phyloP scores from a whole-genome alignment of 2,888 invertebrate genomes.

The Diaperis boleti region DNA sequence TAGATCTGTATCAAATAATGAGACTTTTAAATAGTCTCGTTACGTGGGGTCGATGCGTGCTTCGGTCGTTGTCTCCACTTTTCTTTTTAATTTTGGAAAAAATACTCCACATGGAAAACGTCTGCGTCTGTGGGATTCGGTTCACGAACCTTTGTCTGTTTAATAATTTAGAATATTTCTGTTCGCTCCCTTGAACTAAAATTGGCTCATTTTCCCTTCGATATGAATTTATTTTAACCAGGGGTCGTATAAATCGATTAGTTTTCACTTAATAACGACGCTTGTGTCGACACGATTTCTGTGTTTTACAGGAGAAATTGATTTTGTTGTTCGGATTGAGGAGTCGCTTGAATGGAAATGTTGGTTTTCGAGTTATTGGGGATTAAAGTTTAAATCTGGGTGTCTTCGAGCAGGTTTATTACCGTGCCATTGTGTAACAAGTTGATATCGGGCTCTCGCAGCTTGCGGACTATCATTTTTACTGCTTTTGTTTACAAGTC shows the following conservation, averaged over 20 bases:
- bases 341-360: background rate
- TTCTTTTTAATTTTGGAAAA: too few species aligned
- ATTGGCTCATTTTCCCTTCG: slow-evolving; percentile 13
- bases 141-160: slow-evolving; percentile 21
- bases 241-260: slow-evolving; percentile 23
- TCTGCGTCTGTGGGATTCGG: slow-evolving; percentile 3
- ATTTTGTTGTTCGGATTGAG: background rate
- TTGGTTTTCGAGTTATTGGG: background rate
- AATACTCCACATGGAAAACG: too few species aligned
- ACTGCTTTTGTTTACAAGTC: too few species aligned
- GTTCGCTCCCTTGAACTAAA: slow-evolving; percentile 20
- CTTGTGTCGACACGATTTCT: background rate
- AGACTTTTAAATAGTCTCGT: slow-evolving; percentile 4
- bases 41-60: too few species aligned
- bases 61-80: too few species aligned
- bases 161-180: slow-evolving; percentile 18
- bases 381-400: too few species aligned
- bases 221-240: slow-evolving; percentile 24
- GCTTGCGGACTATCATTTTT: too few species aligned
- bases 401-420: too few species aligned
- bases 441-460: too few species aligned
- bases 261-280: slow-evolving; percentile 18
- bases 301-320: background rate
- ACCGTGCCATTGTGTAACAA: too few species aligned
- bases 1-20: slow-evolving; percentile 28